Evolutionary conservation across 1,140 invertebrate species (phyloP), one percentile per base, ranked within the genome.

Genomic region (Teleopsis dalmanni): DNA sequence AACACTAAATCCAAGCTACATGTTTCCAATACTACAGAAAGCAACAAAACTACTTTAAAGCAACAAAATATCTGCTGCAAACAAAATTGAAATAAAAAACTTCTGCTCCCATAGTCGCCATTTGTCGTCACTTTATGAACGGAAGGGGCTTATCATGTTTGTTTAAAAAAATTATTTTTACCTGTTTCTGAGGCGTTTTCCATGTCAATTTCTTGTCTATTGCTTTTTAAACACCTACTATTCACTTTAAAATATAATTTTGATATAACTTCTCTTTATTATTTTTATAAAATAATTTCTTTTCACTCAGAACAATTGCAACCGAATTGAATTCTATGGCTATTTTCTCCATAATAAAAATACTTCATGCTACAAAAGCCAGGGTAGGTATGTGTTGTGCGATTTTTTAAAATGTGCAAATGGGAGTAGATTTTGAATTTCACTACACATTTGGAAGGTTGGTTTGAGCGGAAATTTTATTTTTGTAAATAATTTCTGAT

Each of bases 281-380:
- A 4, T 31, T 36, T 35, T 47, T 51, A 47, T 34, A 31, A 46
- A 51, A 33, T 25, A 43, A 25, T 27, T 43, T 38, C 37, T 23
- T 41, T 13, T 41, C 33, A 21, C 41, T 21, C 31, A 29, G 22
- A 23, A 26, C 35, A 34, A 36, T 27, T 51, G n/a, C 33, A 31
- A 37, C 27, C 29, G 43, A 47, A 41, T 51, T 47, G 43, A 42
- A 33, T 47, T 38, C 49, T 47, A 51, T 51, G 36, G 49, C 44
- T 43, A 51, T 51, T 47, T 51, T 51, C 43, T 38, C 22, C 40
- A 47, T 51, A 51, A 51, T 51, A 42, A 48, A 51, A 51, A 47
- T n/a, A n/a, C n/a, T n/a, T n/a, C n/a, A n/a, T n/a, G n/a, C n/a
- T n/a, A n/a, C n/a, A n/a, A n/a, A n/a, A n/a, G n/a, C n/a, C n/a